These are phyloP conservation scores for Sepioteuthis lessoniana DNA, from an alignment of 2,888 invertebrate species.

Conservation along the genomic window DNA sequence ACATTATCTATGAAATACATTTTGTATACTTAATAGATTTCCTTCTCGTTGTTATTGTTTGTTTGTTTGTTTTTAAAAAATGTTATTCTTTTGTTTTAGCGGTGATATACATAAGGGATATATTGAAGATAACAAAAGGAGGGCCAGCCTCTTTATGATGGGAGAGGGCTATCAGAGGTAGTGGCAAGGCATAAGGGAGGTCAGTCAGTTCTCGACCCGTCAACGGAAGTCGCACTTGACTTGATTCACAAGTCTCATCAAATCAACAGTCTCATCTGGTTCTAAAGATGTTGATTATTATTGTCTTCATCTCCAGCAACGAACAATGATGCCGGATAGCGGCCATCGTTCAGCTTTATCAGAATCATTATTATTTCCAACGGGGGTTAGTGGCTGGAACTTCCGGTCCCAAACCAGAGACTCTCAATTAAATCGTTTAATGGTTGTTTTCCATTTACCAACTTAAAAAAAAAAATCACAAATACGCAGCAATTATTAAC, in stretches of 20 bases:
- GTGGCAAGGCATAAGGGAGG: neutral
- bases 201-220: neutral
- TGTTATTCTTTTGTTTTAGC: too few species aligned
- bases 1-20: too few species aligned
- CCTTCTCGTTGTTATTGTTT: too few species aligned
- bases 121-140: too few species aligned
- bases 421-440: neutral
- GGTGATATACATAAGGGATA: too few species aligned
- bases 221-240: neutral
- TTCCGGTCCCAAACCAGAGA: neutral
- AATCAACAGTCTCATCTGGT: neutral
- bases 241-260: neutral
- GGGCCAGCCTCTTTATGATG: neutral
- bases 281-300: neutral
- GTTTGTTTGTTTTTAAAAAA: too few species aligned
- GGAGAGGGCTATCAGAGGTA: neutral
- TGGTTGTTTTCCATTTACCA: too few species aligned
- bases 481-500: too few species aligned
- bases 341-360: neutral
- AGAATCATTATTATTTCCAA: neutral
- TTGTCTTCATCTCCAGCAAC: neutral
- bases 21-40: too few species aligned
- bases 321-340: neutral
- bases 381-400: neutral
- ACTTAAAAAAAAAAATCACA: too few species aligned